Percentiles rank a stretch among this genome's conserved stretches.
phyloP scores from a whole-genome alignment of 2,888 invertebrate genomes.

The Carabus problematicus region DNA sequence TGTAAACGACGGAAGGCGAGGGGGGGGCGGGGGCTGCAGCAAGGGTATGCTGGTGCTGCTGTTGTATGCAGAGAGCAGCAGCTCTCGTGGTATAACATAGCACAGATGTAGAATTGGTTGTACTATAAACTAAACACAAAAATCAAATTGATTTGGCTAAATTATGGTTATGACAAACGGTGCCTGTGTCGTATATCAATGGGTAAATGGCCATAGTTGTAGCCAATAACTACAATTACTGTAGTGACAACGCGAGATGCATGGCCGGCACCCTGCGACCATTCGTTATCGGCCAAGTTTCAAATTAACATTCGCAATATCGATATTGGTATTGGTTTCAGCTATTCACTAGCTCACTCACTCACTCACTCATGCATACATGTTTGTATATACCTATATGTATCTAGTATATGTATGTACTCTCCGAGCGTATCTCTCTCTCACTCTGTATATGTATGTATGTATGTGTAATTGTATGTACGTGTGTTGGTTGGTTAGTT shows the following conservation, averaged over 20 bases:
- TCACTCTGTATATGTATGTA: too few species aligned
- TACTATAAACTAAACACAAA: conserved; percentile 5
- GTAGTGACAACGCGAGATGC: conserved; percentile 58
- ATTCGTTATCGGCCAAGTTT: conserved; percentile 55
- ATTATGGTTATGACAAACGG: conserved; percentile 58
- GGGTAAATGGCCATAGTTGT: conserved; percentile 58
- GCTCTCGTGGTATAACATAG: too few species aligned
- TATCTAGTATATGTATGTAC: too few species aligned
- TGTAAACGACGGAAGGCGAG: conserved; percentile 5
- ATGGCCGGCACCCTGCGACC: conserved; percentile 53
- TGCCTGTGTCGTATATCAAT: conserved; percentile 56
- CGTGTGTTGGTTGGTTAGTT: too few species aligned
- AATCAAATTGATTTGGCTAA: conserved; percentile 58
- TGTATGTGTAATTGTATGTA: too few species aligned
- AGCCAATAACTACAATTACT: conserved; percentile 60
- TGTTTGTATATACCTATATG: too few species aligned
- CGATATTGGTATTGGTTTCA: conserved; percentile 2
- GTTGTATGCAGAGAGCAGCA: too few species aligned
- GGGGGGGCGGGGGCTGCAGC: too few species aligned
- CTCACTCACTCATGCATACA: too few species aligned
- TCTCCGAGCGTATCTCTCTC: too few species aligned
- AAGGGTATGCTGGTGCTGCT: conserved; percentile 12
- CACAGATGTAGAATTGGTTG: too few species aligned
- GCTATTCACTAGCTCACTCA: too few species aligned
- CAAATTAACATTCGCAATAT: conserved; percentile 52